These are phyloP conservation scores for Rattus norvegicus DNA, from an alignment of 2,113 vertebrate species.

Conservation along the genomic window GRCr8 NC_086025.1:31411501-31412000, in stretches of 20 bases:
- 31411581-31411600: neutral
- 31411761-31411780: neutral
- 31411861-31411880: neutral
- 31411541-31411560: neutral
- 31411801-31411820: neutral
- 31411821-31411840: neutral
- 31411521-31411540: neutral
- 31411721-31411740: neutral
- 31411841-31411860: neutral
- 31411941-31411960: conserved; percentile 44
- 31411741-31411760: neutral
- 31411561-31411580: neutral
- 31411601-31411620: neutral
- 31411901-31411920: neutral
- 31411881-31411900: neutral
- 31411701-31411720: conserved; percentile 14
- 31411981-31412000: conserved; percentile 3
- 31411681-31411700: neutral
- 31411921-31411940: neutral
- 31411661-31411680: neutral
- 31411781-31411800: neutral
- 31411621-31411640: neutral
- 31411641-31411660: neutral
- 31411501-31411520: neutral
- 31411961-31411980: conserved; percentile 33